Base-by-base conservation (phyloP, 1,140 invertebrate genomes). In the Drosophila guanche region DNA sequence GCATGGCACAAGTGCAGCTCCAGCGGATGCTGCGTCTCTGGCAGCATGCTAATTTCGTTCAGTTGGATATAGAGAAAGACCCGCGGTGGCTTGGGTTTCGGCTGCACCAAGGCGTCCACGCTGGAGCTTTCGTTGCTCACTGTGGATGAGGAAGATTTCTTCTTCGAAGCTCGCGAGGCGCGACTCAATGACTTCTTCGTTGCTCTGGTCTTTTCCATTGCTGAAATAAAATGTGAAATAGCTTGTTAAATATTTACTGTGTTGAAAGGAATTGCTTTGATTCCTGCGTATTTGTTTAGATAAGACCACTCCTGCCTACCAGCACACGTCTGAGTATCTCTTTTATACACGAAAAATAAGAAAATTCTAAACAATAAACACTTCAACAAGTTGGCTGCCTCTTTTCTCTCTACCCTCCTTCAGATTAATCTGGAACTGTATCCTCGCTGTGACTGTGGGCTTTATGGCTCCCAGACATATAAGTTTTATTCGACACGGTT, bases 51-150 rank as follows among this genome's bases (percentile, higher is more conserved):
- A 8, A 90, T 50, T 1, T 54, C 51, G 22, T 84, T 84, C 14
- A 90, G 53, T 25, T 90, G 83, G 25, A 90, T 75, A 14, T 90
- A 90, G 14, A 90, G 76, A 22, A 68, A 90, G 0, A 90, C 86
- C 2, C 86, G 57, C 0, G 42, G 0, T 16, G 3, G 40, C 41
- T 47, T 66, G n/a, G 1, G 45, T 8, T 10, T 16, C 20, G 2
- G 29, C 20, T 2, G 8, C 7, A 42, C 42, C 2, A 33, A 2
- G 1, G 1, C 0, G 0, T 6, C 2, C 2, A 16, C 43, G 8
- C 1, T 0, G 3, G 16, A 2, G 14, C 0, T 33, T n/a, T 41
- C 22, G 8, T 5, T 8, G 12, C 7, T 33, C 7, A 8, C 2
- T 3, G 29, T 8, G 0, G 29, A 8, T 1, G 29, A 8, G 0